Evolutionary conservation across 2,888 invertebrate genomes (phyloP), one percentile per base, ranked within the genome.

Genomic region (Therioaphis trifolii): DNA sequence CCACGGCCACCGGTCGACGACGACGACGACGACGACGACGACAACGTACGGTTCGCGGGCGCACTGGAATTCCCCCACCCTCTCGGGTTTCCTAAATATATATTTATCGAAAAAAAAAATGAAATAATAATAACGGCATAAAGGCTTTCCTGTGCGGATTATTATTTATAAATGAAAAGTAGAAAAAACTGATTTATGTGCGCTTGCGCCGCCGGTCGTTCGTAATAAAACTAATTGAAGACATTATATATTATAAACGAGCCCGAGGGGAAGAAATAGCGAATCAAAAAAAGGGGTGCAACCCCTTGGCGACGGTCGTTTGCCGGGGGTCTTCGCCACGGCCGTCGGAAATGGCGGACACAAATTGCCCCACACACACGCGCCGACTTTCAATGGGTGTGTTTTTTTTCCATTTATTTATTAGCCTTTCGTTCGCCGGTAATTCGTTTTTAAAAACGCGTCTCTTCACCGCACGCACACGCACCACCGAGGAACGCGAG

Each of bases 161-260:
- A 68, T 78, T 66, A 66, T 35, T 35, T 35, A 35, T 7, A 78
- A 78, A 75, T 24, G 11, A 29, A 35, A 27, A 58, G 46, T n/a
- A 49, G 29, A 63, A 49, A 66, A 58, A 40, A 68, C 40, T 79
- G 78, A 79, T 79, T 79, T 79, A 79, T 79, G 52, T 78, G 66
- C 14, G 21, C 9, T 24, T 52, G 52, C 27, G 21, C 18, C 4
- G 4, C 21, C 58, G 46, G 15, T n/a, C 2, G 27, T 27, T 58
- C 63, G 55, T 80, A 82, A 82, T 82, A 82, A 82, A 82, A 82
- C 82, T 82, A 82, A 82, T 82, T 74, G 82, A 82, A 82, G 72
- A 82, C 82, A 82, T 82, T 82, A 35, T 35, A 35, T 35, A 35
- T 35, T 35, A 35, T 35, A 35, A 35, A 74, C 35, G 69, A 15